Evolutionary conservation across 2,888 invertebrate genomes (phyloP), one percentile per base, ranked within the genome.

Genomic region (Drosophila neonasuta): DNA sequence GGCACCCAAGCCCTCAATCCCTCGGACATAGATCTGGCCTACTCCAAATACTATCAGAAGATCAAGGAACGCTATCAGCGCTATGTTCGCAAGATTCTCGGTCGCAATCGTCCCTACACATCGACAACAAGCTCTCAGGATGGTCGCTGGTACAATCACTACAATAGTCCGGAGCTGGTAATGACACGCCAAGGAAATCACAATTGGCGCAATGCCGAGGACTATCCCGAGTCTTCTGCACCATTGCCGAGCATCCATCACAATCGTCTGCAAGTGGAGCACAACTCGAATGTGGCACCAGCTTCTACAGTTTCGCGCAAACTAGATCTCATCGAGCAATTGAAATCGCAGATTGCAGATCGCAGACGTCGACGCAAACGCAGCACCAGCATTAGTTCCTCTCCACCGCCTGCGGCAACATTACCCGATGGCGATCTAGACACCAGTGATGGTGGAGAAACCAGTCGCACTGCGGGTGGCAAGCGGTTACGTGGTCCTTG

Each of bases 401-500:
- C 67, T 9, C 51, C 66, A n/a, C 34, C 68, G 4, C 49, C 75
- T 2, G 39, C 61, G 0, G 75, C 67, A 2, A 57, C 71, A 0
- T 42, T 71, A 7, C 65, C 75, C 9, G 87, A 86, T 13, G 60
- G 54, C 8, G 88, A 89, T 0, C 56, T 79, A 15, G 88, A 89
- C 24, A 60, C 50, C 32, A 77, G 76, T 8, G 87, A 87, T 17
- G 77, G 78, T 1, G 77, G 61, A 1, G 88, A 88, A 17, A 42
- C 68, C 0, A 61, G 69, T 17, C 86, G 81, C 20, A 77, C 79
- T 0, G 76, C 80, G 0, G 80, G 77, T 0, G 76, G 86, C 5
- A 89, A 88, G 29, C 74, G 88, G 3, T 46, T 88, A 3, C 85
- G 94, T 57, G 93, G 93, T 41, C 95, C 95, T 0, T 96, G 96